Conservation (phyloP, 2,113 vertebrate genomes). For the Garra rufa region DNA sequence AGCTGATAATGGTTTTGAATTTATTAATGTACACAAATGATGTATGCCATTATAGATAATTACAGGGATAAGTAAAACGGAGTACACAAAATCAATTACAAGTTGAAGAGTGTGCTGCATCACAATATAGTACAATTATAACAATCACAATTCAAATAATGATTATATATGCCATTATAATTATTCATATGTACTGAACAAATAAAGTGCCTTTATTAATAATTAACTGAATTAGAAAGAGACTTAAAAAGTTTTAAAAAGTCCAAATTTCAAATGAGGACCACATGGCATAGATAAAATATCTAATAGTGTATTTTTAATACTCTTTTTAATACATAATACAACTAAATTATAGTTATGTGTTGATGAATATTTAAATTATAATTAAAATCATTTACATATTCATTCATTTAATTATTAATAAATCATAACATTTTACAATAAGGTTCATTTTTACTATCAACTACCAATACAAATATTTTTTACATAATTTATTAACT, state of each 20-base stretch:
- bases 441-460: too few relatives aligned
- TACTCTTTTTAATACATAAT: neutral
- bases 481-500: neutral
- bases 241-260: neutral
- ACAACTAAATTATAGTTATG: neutral
- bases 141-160: neutral
- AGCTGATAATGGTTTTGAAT: constrained; percentile 35
- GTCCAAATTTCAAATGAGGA: neutral
- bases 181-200: neutral
- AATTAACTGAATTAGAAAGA: neutral
- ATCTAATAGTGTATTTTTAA: neutral
- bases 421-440: too few relatives aligned
- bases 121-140: neutral
- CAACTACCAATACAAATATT: too few relatives aligned
- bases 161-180: neutral
- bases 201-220: neutral
- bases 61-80: constrained; percentile 5
- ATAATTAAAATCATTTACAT: neutral
- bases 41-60: constrained; percentile 40
- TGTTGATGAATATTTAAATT: too few relatives aligned
- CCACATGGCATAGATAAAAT: neutral
- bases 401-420: neutral
- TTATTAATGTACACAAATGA: constrained; percentile 30
- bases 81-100: neutral
- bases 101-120: neutral